Evolutionary conservation across 2,113 vertebrate genomes (phyloP), one percentile per base, ranked within the genome.

Genomic region (Myotis brandtii): DNA sequence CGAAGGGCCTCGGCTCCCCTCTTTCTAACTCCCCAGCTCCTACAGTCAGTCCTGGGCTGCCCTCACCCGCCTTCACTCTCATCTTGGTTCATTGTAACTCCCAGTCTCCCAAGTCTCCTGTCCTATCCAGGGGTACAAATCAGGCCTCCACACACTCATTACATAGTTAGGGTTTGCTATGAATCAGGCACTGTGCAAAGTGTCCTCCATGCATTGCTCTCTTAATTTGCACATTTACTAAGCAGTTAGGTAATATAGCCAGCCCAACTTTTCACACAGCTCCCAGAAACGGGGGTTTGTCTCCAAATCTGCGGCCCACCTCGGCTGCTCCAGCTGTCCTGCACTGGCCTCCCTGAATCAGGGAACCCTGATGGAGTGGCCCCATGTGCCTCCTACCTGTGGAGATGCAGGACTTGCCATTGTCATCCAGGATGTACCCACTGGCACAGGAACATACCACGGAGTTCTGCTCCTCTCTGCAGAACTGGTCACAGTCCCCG

Each of bases 401-500:
- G 21, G 99, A 97, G 79, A 98, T 4, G 89, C 99, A 99, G 48
- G 96, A 97, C 83, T 99, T 99, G 56, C 98, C 97, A 2, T 99
- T 97, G 0, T 98, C 89, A 1, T 54, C 98, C 32, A 99, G 98
- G 76, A n/a, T 85, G n/a, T 99, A 99, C 0, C 99, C 99, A 0
- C 94, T 97, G 4, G 99, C 98, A 3, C 99, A 99, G 17, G 98
- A 99, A 66, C 99, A 99, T 8, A 92, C 0, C 0, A 99, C 97
- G 0, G 56, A 93, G 3, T 97, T 98, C 32, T 48, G 25, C 6
- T 86, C 86, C 62, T 99, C 93, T 0, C 27, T 94, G 97, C 99
- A 99, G 98, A 99, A 99, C 50, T 99, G 99, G 9, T 99, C 97
- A 9, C 99, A 99, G 54, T 98, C 99, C 0, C 99, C 99, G 0